Evolutionary conservation across 2,113 vertebrate genomes (phyloP), one percentile per base, ranked within the genome.

Genomic region (Motacilla alba): DNA sequence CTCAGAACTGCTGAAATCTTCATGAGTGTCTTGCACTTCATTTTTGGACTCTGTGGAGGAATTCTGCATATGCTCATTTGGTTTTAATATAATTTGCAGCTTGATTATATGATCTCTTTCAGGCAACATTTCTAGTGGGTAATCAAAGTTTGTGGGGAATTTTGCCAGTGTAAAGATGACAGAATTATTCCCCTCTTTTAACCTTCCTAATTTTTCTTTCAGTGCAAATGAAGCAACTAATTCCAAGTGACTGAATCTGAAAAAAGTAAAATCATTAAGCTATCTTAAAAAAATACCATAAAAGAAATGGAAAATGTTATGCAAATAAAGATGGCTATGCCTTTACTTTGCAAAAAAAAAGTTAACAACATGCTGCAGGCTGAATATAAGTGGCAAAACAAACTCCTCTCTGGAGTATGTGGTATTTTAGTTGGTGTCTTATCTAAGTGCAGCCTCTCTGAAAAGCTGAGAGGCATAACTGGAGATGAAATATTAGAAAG

Each of bases 401-500:
- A 83, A 66, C 49, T 60, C 52, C 41, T 75, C 79, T 70, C 52
- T 83, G 17, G 47, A 67, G 43, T 20, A 44, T 37, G 21, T 58
- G 78, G 46, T 79, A 15, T 83, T 85, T 86, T 47, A 66, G 72
- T 63, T 76, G 52, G 66, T 95, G 73, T 93, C 76, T 93, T 95
- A 91, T 78, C 76, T 89, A 77, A 84, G 66, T 50, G 35, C 66
- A 92, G 49, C 27, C 88, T 95, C 86, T 72, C 68, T 94, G 44
- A 93, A 90, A 92, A 90, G 83, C 85, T 46, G 50, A 80, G 22
- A 88, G 37, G 69, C 87, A 72, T 81, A 94, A 93, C 62, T 1
- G 0, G 86, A 87, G 88, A 93, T 95, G 86, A 93, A 96, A 97
- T 96, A 93, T 93, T 97, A 94, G 94, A 96, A 95, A 93, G 83